phyloP scores from a whole-genome alignment of 2,797 vertebrate genomes.

The Percopsis omiscomaycus region DNA sequence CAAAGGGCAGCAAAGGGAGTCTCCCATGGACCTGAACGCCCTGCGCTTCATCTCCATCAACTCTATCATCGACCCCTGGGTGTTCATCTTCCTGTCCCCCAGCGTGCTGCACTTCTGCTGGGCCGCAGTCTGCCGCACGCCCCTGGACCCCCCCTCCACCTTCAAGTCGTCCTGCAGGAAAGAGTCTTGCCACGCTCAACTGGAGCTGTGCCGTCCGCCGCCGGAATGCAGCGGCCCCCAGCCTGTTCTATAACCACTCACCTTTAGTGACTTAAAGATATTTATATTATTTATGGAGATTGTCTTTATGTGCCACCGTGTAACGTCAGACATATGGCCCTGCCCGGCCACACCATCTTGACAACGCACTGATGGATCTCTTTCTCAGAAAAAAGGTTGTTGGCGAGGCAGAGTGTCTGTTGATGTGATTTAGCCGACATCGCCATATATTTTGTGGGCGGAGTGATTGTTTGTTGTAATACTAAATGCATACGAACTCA shows the following conservation, averaged over 20 bases:
- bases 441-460: neutral
- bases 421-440: neutral
- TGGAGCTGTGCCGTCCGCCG: constrained; percentile 35
- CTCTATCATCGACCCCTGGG: constrained; percentile 91
- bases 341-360: neutral
- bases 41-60: constrained; percentile 89
- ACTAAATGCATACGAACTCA: constrained; percentile 1
- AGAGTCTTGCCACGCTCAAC: neutral
- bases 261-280: constrained; percentile 21
- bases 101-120: constrained; percentile 82
- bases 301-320: neutral
- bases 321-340: neutral
- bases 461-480: neutral
- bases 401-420: neutral
- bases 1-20: accelerated
- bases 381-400: neutral
- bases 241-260: constrained; percentile 29
- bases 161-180: constrained; percentile 35
- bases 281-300: constrained; percentile 37
- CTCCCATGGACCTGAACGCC: constrained; percentile 76
- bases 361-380: neutral
- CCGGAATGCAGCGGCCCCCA: neutral
- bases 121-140: constrained; percentile 66
- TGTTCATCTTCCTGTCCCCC: constrained; percentile 89
- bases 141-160: constrained; percentile 28